A percentile compares a stretch with the other conserved stretches of the same genome.
These are phyloP conservation scores for Neoascia interrupta DNA, from an alignment of 2,888 invertebrate genomes.

Conservation along the genomic window DNA sequence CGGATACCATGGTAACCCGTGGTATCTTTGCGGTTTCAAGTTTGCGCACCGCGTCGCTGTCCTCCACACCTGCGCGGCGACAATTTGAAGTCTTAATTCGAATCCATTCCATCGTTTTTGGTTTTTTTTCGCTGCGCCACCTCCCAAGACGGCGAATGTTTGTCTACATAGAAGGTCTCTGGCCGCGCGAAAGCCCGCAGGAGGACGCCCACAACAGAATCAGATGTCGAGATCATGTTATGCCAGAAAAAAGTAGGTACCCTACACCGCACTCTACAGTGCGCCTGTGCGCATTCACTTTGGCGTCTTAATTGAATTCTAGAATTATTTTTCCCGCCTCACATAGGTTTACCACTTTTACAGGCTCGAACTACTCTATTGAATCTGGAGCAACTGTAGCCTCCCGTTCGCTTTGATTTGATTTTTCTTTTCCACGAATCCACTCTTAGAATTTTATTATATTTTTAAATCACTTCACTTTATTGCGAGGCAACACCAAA, in stretches of 20 bases:
- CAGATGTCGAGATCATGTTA: constrained; percentile 28
- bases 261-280: not conserved
- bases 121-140: constrained; percentile 21
- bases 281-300: constrained; percentile 24
- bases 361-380: not conserved
- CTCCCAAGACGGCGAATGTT: constrained; percentile 42
- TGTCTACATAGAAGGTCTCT: constrained; percentile 2
- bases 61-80: constrained; percentile 52
- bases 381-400: constrained; percentile 37
- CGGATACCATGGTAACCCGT: constrained; percentile 24
- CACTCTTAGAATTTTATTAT: constrained; percentile 16
- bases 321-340: constrained; percentile 7
- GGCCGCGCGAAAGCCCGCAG: constrained; percentile 32
- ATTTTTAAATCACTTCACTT: constrained; percentile 55
- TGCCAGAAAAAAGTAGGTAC: constrained; percentile 5
- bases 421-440: constrained; percentile 1
- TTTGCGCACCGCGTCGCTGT: constrained; percentile 24
- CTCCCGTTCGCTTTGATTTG: constrained; percentile 13
- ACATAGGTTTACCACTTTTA: not conserved
- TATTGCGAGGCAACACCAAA: constrained; percentile 62
- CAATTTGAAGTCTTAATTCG: constrained; percentile 63
- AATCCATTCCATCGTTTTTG: constrained; percentile 13
- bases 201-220: constrained; percentile 51
- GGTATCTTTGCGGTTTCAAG: constrained; percentile 30
- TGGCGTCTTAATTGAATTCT: constrained; percentile 57